Evolutionary conservation across 2,888 invertebrate species (phyloP).

Genomic region (Archaeoteleia sp.): DNA sequence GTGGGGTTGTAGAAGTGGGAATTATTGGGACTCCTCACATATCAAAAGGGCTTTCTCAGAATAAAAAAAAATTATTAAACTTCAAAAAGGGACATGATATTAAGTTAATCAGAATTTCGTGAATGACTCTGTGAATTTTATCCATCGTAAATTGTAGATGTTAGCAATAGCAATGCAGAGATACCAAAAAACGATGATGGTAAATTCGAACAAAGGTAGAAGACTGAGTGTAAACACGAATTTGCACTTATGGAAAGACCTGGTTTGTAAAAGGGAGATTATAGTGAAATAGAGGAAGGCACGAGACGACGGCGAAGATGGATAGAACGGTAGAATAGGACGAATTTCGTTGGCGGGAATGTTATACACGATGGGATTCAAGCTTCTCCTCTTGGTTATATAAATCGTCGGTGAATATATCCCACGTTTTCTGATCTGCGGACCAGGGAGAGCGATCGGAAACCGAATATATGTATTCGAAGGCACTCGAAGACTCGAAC

Average conservation of each 20-base stretch:
- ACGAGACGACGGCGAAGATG: conserved; percentile 39
- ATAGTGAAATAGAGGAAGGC: conserved; percentile 48
- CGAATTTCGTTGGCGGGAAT: conserved; percentile 53
- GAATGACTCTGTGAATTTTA: conserved; percentile 20
- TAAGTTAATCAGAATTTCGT: too few species aligned
- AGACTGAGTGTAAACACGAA: conserved; percentile 63
- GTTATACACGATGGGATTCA: conserved; percentile 47
- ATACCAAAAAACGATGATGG: conserved; percentile 27
- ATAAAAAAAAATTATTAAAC: too few species aligned
- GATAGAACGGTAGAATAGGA: conserved; percentile 48
- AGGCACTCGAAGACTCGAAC: conserved; percentile 11
- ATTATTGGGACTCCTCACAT: too few species aligned
- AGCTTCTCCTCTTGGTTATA: conserved; percentile 42
- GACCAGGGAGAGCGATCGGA: conserved; percentile 43
- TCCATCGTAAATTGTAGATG: conserved; percentile 10
- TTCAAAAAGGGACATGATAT: too few species aligned
- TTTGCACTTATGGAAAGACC: conserved; percentile 60
- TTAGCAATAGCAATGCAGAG: conserved; percentile 1
- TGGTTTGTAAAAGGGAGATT: conserved; percentile 53
- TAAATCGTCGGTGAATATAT: conserved; percentile 48
- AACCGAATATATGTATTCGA: conserved; percentile 48
- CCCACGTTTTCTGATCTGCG: conserved; percentile 28
- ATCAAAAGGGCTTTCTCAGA: too few species aligned
- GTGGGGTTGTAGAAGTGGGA: too few species aligned
- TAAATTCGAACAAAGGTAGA: conserved; percentile 47